Percentiles rank a stretch among this genome's conserved stretches.
Evolutionary conservation across 2,797 vertebrate species (phyloP).

Genomic region (Vireo griseus): DNA sequence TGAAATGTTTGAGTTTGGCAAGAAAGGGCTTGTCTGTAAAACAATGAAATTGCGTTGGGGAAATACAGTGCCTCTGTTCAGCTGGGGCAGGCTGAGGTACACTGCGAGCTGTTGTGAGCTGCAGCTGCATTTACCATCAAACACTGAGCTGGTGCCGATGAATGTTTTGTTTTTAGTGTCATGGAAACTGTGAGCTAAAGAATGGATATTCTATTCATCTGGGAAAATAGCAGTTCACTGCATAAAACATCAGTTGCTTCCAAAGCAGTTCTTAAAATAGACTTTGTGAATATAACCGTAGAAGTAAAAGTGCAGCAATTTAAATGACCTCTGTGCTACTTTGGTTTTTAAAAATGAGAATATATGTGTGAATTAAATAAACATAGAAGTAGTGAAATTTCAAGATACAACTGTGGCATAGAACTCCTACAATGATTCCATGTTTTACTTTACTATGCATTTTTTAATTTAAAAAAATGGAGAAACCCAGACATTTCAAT

Average conservation of each 20-base stretch:
- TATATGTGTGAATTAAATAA: neutral
- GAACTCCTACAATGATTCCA: neutral
- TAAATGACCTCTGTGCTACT: slow-evolving; percentile 30
- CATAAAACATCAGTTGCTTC: slow-evolving; percentile 75
- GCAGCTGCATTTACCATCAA: slow-evolving; percentile 80
- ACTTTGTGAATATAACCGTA: slow-evolving; percentile 63
- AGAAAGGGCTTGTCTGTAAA: slow-evolving; percentile 55
- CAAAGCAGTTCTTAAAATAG: slow-evolving; percentile 75
- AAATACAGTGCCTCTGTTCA: slow-evolving; percentile 66
- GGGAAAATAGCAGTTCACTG: slow-evolving; percentile 76
- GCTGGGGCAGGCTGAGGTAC: slow-evolving; percentile 41
- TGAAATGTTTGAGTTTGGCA: slow-evolving; percentile 49
- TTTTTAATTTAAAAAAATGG: neutral
- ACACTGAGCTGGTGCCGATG: slow-evolving; percentile 71
- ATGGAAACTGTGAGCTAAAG: slow-evolving; percentile 79
- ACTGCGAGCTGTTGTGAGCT: slow-evolving; percentile 67
- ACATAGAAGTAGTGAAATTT: neutral
- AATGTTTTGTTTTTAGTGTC: slow-evolving; percentile 81
- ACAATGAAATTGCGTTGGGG: slow-evolving; percentile 60
- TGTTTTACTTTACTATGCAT: neutral
- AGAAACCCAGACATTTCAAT: neutral
- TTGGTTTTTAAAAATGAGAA: neutral
- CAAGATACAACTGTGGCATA: neutral
- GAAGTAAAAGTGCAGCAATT: slow-evolving; percentile 51
- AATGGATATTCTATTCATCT: slow-evolving; percentile 79